Evolutionary conservation across 2,888 invertebrate genomes (phyloP), one percentile per base, ranked within the genome.

Genomic region (Pterostichus niger): DNA sequence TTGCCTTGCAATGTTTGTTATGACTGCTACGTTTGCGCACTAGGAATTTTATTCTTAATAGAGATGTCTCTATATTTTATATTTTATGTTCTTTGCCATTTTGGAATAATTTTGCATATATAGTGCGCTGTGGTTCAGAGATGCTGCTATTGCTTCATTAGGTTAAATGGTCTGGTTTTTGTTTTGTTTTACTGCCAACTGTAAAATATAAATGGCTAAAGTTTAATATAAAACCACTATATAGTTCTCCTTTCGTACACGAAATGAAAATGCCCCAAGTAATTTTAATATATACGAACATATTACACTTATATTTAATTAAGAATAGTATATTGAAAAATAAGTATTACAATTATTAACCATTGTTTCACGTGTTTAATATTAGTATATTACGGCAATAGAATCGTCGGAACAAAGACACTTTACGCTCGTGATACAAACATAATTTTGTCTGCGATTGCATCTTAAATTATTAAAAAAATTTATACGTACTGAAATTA

Each of bases 51-150:
- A 81, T 81, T 81, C 68, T 81, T 81, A 81, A 81, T 81, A 81
- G 81, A 81, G 81, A 81, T 81, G 81, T 81, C 81, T 56, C 71
- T 54, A 44, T 71, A 81, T 81, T 81, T 81, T 81, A 81, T 81
- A 56, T 79, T 79, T 79, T 79, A 79, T 79, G 56, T 79, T 68
- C 78, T 78, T 40, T 78, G 61, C 46, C 31, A 15, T 79, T 79
- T 49, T 64, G 79, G 79, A 79, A 79, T 79, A 64, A 79, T 79
- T 79, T 79, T 64, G 64, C 79, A 79, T 79, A 79, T 46, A 79
- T 64, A 79, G 77, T 13, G 64, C 33, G 64, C n/a, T 35, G 35
- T 35, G 35, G 35, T 64, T 11, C 40, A 40, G 7, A 10, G 49
- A 44, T 73, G 46, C 11, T 24, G 24, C n/a, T 24, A 7, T 24